Evolutionary conservation across 2,113 vertebrate species (phyloP), one percentile per base, ranked within the genome.

Genomic region (Gavia stellata): DNA sequence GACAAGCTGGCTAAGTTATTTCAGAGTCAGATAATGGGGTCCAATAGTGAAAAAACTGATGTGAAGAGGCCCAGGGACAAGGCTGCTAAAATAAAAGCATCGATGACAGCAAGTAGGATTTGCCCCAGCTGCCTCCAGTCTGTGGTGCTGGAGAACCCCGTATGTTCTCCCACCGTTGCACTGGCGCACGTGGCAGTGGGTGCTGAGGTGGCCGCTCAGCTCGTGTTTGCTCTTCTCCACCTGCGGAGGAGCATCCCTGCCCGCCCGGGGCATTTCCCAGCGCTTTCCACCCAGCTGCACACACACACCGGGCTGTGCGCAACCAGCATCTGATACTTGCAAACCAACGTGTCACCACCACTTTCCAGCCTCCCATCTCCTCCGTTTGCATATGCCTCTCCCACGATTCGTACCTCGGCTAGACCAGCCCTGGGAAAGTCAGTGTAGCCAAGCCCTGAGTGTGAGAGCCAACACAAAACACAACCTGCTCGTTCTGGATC

Each of bases 351-450:
- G 24, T 20, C 88, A 38, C 25, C 73, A 26, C 62, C 36, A 20
- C 26, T 17, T 44, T 13, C 47, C 86, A 92, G 67, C 18, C 52
- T 53, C 78, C 55, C 81, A 24, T 4, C 18, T 47, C 66, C 73
- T 10, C 45, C 4, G 3, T 47, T n/a, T 38, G 34, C 88, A 52
- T 2, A 2, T 4, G 42, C 56, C 77, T 52, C 17, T n/a, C 17
- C 44, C 31, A 1, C 0, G 5, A 13, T 4, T 10, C 29, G 3
- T 2, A 28, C 50, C 38, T 17, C 1, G 4, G 47, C 49, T 25
- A 34, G 33, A 20, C 5, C 86, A 72, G 52, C 63, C 56, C 70
- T 49, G 47, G 47, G 29, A 19, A 67, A 67, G 21, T 7, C 36
- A 68, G 42, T 2, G 1, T 0, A 73, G 70, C 85, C 63, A 50